Conservation (phyloP, 2,113 vertebrate species). For the Corythoichthys intestinalis region DNA sequence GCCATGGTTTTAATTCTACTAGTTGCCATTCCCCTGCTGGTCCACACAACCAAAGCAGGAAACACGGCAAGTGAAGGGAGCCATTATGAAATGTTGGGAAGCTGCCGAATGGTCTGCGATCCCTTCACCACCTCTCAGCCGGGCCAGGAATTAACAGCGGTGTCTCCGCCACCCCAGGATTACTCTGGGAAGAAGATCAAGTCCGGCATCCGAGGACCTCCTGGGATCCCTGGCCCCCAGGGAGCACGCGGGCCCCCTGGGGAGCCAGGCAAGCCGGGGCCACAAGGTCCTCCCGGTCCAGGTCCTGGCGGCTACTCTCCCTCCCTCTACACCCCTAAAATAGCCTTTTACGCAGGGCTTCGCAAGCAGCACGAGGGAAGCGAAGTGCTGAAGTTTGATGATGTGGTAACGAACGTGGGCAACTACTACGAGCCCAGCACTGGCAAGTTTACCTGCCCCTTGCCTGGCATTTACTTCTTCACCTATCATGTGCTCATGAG, state of each 20-base stretch:
- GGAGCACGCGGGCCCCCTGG: slow-evolving; percentile 84
- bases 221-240: slow-evolving; percentile 77
- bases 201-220: slow-evolving; percentile 81
- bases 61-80: slow-evolving; percentile 70
- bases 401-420: slow-evolving; percentile 95
- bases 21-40: slow-evolving; percentile 91
- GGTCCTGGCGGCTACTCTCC: slow-evolving; percentile 86
- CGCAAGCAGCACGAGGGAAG: slow-evolving; percentile 90
- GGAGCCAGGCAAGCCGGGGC: slow-evolving; percentile 86
- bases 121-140: slow-evolving; percentile 78
- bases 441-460: slow-evolving; percentile 94
- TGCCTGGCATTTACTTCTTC: slow-evolving; percentile 95
- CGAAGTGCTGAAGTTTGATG: slow-evolving; percentile 92
- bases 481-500: slow-evolving; percentile 97
- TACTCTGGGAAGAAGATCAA: slow-evolving; percentile 83
- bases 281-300: slow-evolving; percentile 83
- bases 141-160: slow-evolving; percentile 76
- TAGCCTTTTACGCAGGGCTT: slow-evolving; percentile 93
- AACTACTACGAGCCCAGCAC: slow-evolving; percentile 96
- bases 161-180: slow-evolving; percentile 78
- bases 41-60: slow-evolving; percentile 84
- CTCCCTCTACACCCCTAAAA: slow-evolving; percentile 88
- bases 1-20: slow-evolving; percentile 92
- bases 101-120: slow-evolving; percentile 90
- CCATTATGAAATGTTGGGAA: slow-evolving; percentile 87